A percentile compares a stretch with the other conserved stretches of the same genome.
phyloP scores from a whole-genome alignment of 2,888 invertebrate species.

The Cerceris rybyensis region DNA sequence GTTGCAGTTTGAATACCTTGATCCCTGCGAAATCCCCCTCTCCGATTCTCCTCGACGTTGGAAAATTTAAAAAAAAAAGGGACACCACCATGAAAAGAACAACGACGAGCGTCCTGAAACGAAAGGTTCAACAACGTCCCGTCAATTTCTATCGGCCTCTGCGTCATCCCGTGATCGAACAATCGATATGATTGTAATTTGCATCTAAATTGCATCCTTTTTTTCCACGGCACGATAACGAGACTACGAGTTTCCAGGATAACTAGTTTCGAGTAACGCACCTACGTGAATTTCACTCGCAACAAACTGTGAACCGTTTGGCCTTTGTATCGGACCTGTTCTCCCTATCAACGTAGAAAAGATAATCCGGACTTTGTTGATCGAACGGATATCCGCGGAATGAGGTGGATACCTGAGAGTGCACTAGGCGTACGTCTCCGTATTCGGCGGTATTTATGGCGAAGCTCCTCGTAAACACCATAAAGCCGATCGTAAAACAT shows the following conservation, averaged over 20 bases:
- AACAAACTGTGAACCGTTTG: not conserved
- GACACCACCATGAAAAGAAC: too few relatives aligned
- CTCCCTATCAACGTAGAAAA: slow-evolving; percentile 33
- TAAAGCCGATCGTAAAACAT: slow-evolving; percentile 54
- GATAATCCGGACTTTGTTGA: slow-evolving; percentile 48
- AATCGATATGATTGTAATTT: slow-evolving; percentile 60
- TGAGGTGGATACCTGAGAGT: slow-evolving; percentile 15
- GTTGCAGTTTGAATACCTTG: slow-evolving; percentile 45
- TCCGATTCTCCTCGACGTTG: too few relatives aligned
- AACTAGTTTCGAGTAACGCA: slow-evolving; percentile 23
- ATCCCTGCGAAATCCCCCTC: slow-evolving; percentile 41
- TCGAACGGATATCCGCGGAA: slow-evolving; percentile 40
- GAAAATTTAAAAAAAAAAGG: too few relatives aligned
- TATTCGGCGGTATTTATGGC: slow-evolving; percentile 55
- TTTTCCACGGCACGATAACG: slow-evolving; percentile 27
- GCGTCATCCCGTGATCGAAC: slow-evolving; percentile 36
- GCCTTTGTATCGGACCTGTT: slow-evolving; percentile 7
- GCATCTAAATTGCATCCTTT: slow-evolving; percentile 63
- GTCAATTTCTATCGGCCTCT: slow-evolving; percentile 27
- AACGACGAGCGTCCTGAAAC: not conserved
- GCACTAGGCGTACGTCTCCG: slow-evolving; percentile 30
- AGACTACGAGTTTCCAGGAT: slow-evolving; percentile 26
- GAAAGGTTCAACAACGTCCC: slow-evolving; percentile 14
- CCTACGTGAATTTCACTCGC: not conserved
- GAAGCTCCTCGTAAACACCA: slow-evolving; percentile 55